Base-by-base conservation (phyloP, 1,140 invertebrate species). In the Bombus picipes region DNA sequence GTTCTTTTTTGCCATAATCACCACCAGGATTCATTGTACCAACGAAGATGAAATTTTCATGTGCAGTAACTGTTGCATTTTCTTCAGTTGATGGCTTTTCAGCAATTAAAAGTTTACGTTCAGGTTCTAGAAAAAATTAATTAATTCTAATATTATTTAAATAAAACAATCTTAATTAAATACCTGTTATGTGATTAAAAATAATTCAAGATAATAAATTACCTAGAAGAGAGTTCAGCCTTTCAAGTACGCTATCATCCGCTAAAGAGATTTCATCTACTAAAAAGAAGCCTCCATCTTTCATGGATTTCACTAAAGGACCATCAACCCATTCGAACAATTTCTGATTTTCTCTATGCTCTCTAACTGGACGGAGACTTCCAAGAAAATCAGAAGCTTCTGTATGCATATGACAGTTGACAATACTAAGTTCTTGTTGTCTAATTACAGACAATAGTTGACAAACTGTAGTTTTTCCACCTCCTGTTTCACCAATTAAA, bases 21-120 rank as follows among this genome's bases (percentile, higher is more conserved):
- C 99, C 99, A 32, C 99, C 99, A 37, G 99, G 99, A 96, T 99
- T 99, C 99, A 99, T 99, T 1, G 99, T 99, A 57, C 98, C 98
- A 81, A 99, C 96, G 91, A 99, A 98, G 87, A 98, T 97, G 94
- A 99, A 99, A 22, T 97, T 96, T 25, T 96, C 91, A 85, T 97
- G 92, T 0, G 99, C 99, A 53, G 96, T 95, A 59, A 98, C 96
- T 93, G 57, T 97, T 94, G 32, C 95, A 92, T 18, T 94, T 88
- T 9, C 94, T 92, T 85, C 96, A 95, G 13, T 91, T 75, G 15
- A 86, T 84, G n/a, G 92, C 94, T 98, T 98, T 95, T 99, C 99
- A 28, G 99, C 97, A 47, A 99, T 94, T 12, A 99, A 94, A 13
- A 99, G 95, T 74, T 97, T 98, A 73, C 98, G 96, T 94, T 99